Evolutionary conservation across 2,113 vertebrate species (phyloP), one percentile per base, ranked within the genome.

Genomic region (Ellobius talpinus): DNA sequence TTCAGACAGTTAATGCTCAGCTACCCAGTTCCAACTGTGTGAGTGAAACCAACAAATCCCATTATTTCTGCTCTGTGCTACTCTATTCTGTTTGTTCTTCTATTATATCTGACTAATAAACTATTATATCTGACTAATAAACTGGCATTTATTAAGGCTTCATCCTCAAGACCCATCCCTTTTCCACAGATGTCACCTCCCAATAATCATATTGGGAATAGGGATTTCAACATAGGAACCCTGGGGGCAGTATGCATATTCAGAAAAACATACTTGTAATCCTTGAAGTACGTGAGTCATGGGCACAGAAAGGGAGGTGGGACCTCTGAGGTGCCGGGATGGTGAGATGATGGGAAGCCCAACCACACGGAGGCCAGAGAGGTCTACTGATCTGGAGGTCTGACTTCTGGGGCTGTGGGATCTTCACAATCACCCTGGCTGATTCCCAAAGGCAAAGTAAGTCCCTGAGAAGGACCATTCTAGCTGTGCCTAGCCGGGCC

Each of bases 271-370:
- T 61, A 63, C 45, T 36, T 55, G 5, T 74, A 50, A 39, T 21
- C 3, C 5, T 81, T 90, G 14, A 68, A 31, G 26, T 55, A 17
- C 31, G 11, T 29, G 7, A n/a, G 33, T 85, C 23, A 16, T 42
- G 17, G 78, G 14, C 47, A 23, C 33, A 33, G 50, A 7, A 5
- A 16, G 24, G 24, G 82, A 85, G 29, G 6, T 31, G 33, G 61
- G 81, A 87, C 42, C 14, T 55, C 68, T 58, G 4, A 70, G 58
- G 50, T 7, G 9, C 21, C 61, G 72, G 70, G n/a, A 31, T 65
- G 45, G 11, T 39, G 0, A 7, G 24, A 1, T 13, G 7, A 7
- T 42, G 1, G 19, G 61, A 36, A 16, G 10, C 24, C 13, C 13
- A 72, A 7, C 1, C 66, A 12, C 26, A 4, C 1, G 79, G 58